Conservation (phyloP, 2,113 vertebrate genomes). For the Pachypanchax playfairii region DNA sequence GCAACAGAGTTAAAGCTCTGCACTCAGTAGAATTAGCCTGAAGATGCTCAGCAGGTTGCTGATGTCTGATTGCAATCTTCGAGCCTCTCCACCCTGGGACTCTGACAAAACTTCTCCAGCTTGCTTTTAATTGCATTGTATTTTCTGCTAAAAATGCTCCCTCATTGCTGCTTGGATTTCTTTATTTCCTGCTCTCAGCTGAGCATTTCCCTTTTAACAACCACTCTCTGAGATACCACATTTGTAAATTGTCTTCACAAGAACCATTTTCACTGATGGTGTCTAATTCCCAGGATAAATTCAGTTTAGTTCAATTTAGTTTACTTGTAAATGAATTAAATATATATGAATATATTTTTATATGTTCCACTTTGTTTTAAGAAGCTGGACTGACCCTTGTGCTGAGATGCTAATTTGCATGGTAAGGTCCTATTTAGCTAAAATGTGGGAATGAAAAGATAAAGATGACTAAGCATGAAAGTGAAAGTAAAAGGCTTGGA, state of each 20-base stretch:
- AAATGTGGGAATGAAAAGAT: not conserved
- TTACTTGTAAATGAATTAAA: too few species aligned
- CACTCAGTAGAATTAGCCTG: constrained; percentile 41
- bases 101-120: constrained; percentile 19
- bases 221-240: not conserved
- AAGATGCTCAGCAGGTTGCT: constrained; percentile 59
- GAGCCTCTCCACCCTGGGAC: constrained; percentile 20
- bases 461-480: not conserved
- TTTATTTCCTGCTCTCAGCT: not conserved
- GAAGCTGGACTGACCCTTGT: not conserved
- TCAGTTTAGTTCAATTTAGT: not conserved
- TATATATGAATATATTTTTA: not conserved
- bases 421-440: constrained; percentile 2
- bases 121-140: constrained; percentile 39
- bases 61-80: constrained; percentile 56
- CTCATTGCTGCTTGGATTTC: constrained; percentile 7
- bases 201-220: constrained; percentile 11
- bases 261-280: not conserved
- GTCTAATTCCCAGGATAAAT: not conserved
- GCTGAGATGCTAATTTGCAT: not conserved
- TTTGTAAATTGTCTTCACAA: constrained; percentile 5
- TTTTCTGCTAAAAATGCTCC: constrained; percentile 10
- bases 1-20: constrained; percentile 34
- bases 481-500: constrained; percentile 43
- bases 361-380: not conserved